Evolutionary conservation across 2,113 vertebrate genomes (phyloP), one percentile per base, ranked within the genome.

Genomic region (Hypanus sabinus): DNA sequence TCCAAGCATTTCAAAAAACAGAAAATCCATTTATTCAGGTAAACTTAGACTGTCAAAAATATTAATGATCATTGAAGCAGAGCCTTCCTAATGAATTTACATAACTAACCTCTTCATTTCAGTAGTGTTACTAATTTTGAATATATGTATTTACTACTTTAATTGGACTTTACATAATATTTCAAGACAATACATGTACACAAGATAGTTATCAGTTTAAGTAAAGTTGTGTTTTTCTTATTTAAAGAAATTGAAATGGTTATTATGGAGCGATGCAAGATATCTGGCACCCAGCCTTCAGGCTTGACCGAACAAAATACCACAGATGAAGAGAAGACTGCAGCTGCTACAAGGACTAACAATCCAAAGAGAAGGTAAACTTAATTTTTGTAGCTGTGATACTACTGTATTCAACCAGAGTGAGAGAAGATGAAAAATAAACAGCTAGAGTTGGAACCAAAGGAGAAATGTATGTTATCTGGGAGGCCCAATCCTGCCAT

Each of bases 211-310:
- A 12, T 68, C 62, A 65, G 62, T 36, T 57, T 75, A 75, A 94
- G 22, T 16, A 5, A 11, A 5, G 20, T 93, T 14, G 18, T 65
- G 46, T 62, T 92, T 30, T 27, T 27, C 14, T n/a, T 71, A 12
- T 91, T 46, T 76, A 10, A 95, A 99, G 99, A 99, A 96, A 99
- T 99, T 70, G 99, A 99, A 96, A 99, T 99, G 99, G 99, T 99
- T 94, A 98, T 99, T 95, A 99, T 99, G 98, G 98, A 99, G 95
- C 98, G 97, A 87, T 98, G 98, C 94, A 98, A 98, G 93, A 95
- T 97, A 60, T 96, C 96, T 0, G 97, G 97, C 91, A 94, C 97
- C 76, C 95, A 96, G n/a, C 55, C 95, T 60, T 95, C 97, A 2
- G 94, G 97, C 0, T 95, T 98, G 95, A 98, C 97, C 0, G 99